Evolutionary conservation across 2,888 invertebrate species (phyloP), one percentile per base, ranked within the genome.

Genomic region (Busseola fusca): DNA sequence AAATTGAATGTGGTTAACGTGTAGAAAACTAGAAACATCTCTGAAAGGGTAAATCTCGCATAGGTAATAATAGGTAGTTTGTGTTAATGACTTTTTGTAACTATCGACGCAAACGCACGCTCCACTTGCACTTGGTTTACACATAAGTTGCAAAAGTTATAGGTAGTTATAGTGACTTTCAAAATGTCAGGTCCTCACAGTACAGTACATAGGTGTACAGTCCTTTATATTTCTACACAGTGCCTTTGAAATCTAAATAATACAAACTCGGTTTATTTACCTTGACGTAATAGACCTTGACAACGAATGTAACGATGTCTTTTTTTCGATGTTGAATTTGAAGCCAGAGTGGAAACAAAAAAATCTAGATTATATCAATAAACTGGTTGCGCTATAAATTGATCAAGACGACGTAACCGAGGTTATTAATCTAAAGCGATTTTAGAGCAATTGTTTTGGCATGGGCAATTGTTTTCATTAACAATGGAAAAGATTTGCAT

Each of bases 21-120:
- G 37, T n/a, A n/a, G n/a, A n/a, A n/a, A n/a, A n/a, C n/a, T 71
- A 54, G 70, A 42, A 71, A 66, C 27, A 34, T 67, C 48, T 69
- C 45, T 18, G 27, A 57, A 67, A 59, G 2, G n/a, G 60, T 59
- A 58, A 64, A 59, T 60, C 60, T 42, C 18, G 30, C 54, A 54
- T 54, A 50, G 14, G 21, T 45, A 27, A 60, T 45, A 42, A 60
- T 21, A 42, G 18, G 6, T 27, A 27, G 14, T 52, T 63, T 52
- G n/a, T 58, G 69, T 40, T 78, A 82, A 77, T 71, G 57, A 73
- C 65, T 63, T 73, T 68, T 70, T 65, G 52, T 62, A 69, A 64
- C 62, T 57, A 57, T 69, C 18, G 40, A 25, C 48, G 42, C 37
- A 14, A 50, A 37, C 12, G n/a, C 34, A 60, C 5, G 40, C 21